Percentiles rank a stretch among this genome's conserved stretches.
phyloP scores from a whole-genome alignment of 2,113 vertebrate species.

The Atractosteus spatula region DNA sequence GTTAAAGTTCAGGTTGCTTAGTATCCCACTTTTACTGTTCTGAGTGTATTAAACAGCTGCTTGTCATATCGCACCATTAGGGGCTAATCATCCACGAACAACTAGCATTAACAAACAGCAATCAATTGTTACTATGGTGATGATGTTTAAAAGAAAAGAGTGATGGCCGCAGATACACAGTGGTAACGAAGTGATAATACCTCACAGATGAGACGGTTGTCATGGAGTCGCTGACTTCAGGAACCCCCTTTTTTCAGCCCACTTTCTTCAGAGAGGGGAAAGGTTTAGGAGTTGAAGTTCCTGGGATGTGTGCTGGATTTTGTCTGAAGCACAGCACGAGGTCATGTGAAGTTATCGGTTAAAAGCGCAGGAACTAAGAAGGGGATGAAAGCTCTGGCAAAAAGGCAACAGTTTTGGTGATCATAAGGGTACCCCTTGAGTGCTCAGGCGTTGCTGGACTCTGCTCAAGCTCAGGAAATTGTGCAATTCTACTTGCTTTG shows the following conservation, averaged over 20 bases:
- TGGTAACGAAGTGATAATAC: constrained; percentile 64
- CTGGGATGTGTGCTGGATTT: constrained; percentile 43
- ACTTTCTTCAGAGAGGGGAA: constrained; percentile 1
- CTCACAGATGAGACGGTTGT: constrained; percentile 53
- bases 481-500: too few relatives aligned
- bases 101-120: constrained; percentile 50
- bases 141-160: constrained; percentile 50
- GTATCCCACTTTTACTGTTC: constrained; percentile 6
- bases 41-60: constrained; percentile 34
- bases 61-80: constrained; percentile 45
- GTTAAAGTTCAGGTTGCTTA: constrained; percentile 30
- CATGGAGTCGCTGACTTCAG: constrained; percentile 58
- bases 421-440: too few relatives aligned
- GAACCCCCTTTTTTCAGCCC: background rate
- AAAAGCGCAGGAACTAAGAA: too few relatives aligned
- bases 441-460: too few relatives aligned
- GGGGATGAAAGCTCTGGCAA: too few relatives aligned
- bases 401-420: too few relatives aligned
- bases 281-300: background rate
- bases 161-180: constrained; percentile 37
- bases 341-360: too few relatives aligned
- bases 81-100: constrained; percentile 49
- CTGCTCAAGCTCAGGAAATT: too few relatives aligned
- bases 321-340: constrained; percentile 42
- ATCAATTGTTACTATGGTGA: constrained; percentile 65